Evolutionary conservation across 2,888 invertebrate species (phyloP).

Genomic region (Penaeus monodon): DNA sequence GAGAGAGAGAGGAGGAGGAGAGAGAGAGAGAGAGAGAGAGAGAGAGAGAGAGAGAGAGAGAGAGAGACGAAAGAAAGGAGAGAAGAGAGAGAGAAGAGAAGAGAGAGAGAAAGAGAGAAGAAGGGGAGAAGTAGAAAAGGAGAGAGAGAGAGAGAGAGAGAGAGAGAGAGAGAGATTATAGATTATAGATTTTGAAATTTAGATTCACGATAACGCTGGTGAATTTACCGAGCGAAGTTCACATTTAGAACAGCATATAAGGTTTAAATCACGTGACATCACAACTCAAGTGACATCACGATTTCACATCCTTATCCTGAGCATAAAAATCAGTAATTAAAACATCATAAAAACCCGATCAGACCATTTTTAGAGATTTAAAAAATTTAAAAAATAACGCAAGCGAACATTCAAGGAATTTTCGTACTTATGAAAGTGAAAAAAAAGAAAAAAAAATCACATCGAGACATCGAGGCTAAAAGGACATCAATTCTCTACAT

Average conservation of each 20-base stretch:
- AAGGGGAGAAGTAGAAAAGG: constrained; percentile 1
- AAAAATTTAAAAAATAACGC: too few species aligned
- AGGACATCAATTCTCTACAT: too few species aligned
- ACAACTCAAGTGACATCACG: too few species aligned
- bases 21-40: not conserved
- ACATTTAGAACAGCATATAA: not conserved
- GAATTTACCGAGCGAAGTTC: not conserved
- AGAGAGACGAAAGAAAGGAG: not conserved
- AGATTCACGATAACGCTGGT: not conserved
- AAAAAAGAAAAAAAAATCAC: too few species aligned
- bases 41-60: not conserved
- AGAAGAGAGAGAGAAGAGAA: not conserved
- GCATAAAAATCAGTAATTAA: too few species aligned
- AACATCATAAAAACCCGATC: too few species aligned
- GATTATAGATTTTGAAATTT: not conserved
- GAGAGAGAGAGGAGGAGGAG: not conserved
- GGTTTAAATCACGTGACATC: too few species aligned
- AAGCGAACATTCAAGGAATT: too few species aligned
- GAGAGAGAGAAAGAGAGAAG: not conserved
- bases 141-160: not conserved
- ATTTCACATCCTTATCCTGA: too few species aligned
- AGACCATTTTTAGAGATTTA: too few species aligned
- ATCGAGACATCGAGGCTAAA: too few species aligned
- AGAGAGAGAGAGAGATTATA: not conserved
- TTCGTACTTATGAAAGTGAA: too few species aligned